phyloP scores from a whole-genome alignment of 2,113 vertebrate species.

The Cygnus buccinator region DNA sequence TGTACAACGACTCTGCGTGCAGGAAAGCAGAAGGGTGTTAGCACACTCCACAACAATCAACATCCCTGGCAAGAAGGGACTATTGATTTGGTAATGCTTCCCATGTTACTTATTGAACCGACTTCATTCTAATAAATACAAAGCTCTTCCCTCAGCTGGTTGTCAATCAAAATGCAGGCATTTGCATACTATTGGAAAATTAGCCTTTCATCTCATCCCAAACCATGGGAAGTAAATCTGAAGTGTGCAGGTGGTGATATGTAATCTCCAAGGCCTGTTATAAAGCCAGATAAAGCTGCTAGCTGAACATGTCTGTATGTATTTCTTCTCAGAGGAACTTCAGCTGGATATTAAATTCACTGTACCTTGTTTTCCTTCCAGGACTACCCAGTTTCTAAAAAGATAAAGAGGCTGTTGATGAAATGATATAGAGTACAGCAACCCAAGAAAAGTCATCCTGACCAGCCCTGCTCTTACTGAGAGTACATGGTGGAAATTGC shows the following conservation, averaged over 20 bases:
- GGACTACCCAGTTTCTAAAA: neutral
- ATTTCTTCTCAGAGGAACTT: neutral
- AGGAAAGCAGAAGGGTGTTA: neutral
- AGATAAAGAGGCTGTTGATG: neutral
- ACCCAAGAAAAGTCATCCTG: neutral
- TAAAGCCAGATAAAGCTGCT: neutral
- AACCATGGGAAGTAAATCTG: neutral
- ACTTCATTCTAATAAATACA: neutral
- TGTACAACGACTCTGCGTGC: neutral
- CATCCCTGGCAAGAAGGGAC: neutral
- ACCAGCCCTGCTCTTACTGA: neutral
- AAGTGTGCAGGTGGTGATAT: neutral
- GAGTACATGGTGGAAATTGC: neutral
- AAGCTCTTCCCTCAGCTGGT: neutral
- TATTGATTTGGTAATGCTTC: neutral
- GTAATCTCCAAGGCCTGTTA: neutral
- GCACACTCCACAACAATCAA: neutral
- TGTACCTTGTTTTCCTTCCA: neutral
- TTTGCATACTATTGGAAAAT: neutral
- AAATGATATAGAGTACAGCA: neutral
- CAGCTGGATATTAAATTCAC: neutral
- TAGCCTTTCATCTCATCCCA: neutral
- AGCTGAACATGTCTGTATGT: neutral
- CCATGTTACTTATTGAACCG: neutral
- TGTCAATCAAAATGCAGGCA: neutral